Conservation (phyloP, 2,888 invertebrate species). For the Rhyacophila evoluta region DNA sequence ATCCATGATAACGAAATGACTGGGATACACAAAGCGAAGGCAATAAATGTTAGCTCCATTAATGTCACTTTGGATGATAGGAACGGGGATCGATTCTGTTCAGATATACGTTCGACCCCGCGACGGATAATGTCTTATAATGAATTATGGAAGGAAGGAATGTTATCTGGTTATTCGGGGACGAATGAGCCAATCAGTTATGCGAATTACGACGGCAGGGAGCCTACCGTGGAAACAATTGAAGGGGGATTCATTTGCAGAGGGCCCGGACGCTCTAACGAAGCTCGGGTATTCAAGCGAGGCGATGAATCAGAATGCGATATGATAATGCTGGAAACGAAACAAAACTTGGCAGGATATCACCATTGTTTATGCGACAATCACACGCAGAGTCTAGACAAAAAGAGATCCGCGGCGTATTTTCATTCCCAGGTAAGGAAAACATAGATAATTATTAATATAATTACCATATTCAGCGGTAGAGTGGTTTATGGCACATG, state of each 20-base stretch:
- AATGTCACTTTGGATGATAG: conserved; percentile 62
- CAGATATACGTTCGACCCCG: conserved; percentile 58
- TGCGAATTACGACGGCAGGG: conserved; percentile 60
- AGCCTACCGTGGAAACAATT: conserved; percentile 58
- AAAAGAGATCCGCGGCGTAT: conserved; percentile 64
- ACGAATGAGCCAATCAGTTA: conserved; percentile 48
- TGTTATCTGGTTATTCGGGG: conserved; percentile 58
- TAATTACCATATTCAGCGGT: neutral
- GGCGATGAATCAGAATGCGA: conserved; percentile 62
- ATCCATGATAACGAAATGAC: conserved; percentile 38
- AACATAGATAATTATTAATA: neutral
- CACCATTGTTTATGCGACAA: conserved; percentile 55
- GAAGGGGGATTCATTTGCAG: conserved; percentile 61
- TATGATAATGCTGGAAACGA: conserved; percentile 60
- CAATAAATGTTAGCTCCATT: conserved; percentile 41
- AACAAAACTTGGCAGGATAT: conserved; percentile 56
- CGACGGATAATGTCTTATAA: conserved; percentile 64
- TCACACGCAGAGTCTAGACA: conserved; percentile 58
- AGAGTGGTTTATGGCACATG: neutral
- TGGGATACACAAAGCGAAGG: conserved; percentile 37
- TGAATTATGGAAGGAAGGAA: conserved; percentile 67
- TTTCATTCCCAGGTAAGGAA: conserved; percentile 66
- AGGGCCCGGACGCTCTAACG: conserved; percentile 54
- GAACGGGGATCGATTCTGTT: conserved; percentile 61
- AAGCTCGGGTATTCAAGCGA: conserved; percentile 44